Base-by-base conservation (phyloP, 1,140 invertebrate species). In the silkworm (Bombyx mori) region DNA sequence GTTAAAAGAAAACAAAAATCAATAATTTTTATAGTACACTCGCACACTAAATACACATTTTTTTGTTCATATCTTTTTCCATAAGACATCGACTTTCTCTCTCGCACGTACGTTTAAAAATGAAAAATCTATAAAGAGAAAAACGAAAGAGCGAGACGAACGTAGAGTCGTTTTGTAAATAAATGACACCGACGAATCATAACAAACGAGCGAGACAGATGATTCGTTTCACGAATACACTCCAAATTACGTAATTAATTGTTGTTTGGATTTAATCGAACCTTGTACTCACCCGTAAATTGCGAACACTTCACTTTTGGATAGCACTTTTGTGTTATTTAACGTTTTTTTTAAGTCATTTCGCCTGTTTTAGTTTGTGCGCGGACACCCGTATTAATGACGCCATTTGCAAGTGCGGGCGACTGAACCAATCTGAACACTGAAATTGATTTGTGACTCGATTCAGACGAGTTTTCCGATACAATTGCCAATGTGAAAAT, bases 1-100 rank as follows among this genome's bases (percentile, higher is more conserved):
- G 26, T 35, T 35, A 35, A 3, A 35, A 35, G 12, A 71, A 69
- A 79, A 75, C 78, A 75, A 82, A 82, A 82, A 82, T 85, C 82
- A 85, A 82, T 85, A 85, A 82, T 79, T 82, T 82, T 85, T 51
- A 51, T 82, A 79, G 77, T 76, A 77, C 69, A 35, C 50, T 4
- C 50, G 42, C 26, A 2, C 26, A 5, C 26, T 35, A 35, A 35
- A 35, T 35, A 35, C 2, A 77, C 73, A 63, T 57, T 56, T 74
- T 80, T 77, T 79, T 82, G 79, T 79, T 82, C 75, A 85, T 85
- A 85, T 85, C 4, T 35, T 85, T 82, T 85, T 82, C 79, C 82
- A 71, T 62, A 70, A 73, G 69, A 64, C 76, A 35, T 64, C 69
- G 61, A 65, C 66, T 71, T 75, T 75, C 67, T 73, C 61, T 65